Evolutionary conservation across 2,888 invertebrate genomes (phyloP).

Genomic region (Drosophila nigricruria): DNA sequence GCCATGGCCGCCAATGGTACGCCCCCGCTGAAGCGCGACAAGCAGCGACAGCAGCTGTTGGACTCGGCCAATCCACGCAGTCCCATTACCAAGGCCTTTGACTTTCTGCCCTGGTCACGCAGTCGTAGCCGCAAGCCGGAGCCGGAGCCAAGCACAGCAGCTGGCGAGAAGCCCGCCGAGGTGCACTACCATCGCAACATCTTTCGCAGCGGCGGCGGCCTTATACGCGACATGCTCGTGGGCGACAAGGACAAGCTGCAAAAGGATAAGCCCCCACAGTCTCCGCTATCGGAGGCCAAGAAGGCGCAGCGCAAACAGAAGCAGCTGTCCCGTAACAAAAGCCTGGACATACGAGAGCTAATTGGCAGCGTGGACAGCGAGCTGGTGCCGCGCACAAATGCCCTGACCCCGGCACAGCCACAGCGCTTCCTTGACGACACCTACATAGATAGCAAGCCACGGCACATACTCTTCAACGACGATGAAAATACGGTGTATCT

Average conservation of each 20-base stretch:
- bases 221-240: conserved; percentile 83
- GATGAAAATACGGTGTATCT: conserved; percentile 85
- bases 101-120: conserved; percentile 84
- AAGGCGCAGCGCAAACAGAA: conserved; percentile 66
- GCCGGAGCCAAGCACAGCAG: conserved; percentile 3
- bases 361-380: conserved; percentile 82
- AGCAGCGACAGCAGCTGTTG: conserved; percentile 40
- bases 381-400: conserved; percentile 70
- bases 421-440: conserved; percentile 68
- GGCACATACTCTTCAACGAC: conserved; percentile 85
- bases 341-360: conserved; percentile 84
- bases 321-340: conserved; percentile 81
- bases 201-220: conserved; percentile 83
- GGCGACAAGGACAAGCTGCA: conserved; percentile 80
- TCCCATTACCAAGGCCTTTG: conserved; percentile 84
- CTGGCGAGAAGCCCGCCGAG: conserved; percentile 48
- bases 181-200: conserved; percentile 83
- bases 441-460: conserved; percentile 61
- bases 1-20: conserved; percentile 53
- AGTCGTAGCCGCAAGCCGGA: conserved; percentile 63
- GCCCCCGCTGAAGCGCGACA: conserved; percentile 41
- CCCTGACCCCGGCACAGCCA: conserved; percentile 49
- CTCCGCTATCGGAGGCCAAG: conserved; percentile 51
- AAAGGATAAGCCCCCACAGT: conserved; percentile 72
- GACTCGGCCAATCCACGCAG: conserved; percentile 71